Evolutionary conservation across 2,797 vertebrate genomes (phyloP), one percentile per base, ranked within the genome.

Genomic region (Eulemur coronatus): DNA sequence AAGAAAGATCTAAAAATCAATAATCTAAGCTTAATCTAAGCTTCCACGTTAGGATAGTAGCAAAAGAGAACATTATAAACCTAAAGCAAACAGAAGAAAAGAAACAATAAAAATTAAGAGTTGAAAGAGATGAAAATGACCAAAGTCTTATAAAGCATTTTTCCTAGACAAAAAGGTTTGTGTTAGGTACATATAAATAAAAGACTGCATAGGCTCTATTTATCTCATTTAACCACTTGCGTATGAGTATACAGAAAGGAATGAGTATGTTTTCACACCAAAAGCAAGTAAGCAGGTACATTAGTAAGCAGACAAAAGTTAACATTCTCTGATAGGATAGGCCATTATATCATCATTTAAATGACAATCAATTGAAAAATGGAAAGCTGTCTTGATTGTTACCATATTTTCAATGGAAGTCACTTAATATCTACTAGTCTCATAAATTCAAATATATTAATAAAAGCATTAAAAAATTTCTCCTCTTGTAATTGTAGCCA

Each of bases 361-460:
- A 63, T 4, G 55, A 33, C 18, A 67, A 24, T 6, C 7, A 33
- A 46, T 0, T 43, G 12, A 79, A 61, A 61, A 81, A 26, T 13
- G 1, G 20, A 11, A 33, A 89, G 22, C 17, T 11, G 20, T 14
- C 18, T 15, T 81, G 9, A 75, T 6, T 72, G 12, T 46, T 24
- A 33, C 22, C 30, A 28, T 26, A 24, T 69, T 28, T 50, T 46
- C 65, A 89, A 63, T 17, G 82, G 24, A 67, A 50, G 2, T 41
- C 70, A 86, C 10, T 75, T 18, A 67, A 17, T 35, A 18, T 46
- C 3, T 46, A 12, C 26, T 76, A 50, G 17, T 59, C 14, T 52
- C n/a, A 41, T 63, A 48, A 57, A 69, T 79, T 85, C 22, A 76
- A 73, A 93, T 76, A 76, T 15, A 46, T 52, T 78, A 59, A 75